Evolutionary conservation across 2,888 invertebrate species (phyloP), one percentile per base, ranked within the genome.

Genomic region (Tetheella fluctuosa): DNA sequence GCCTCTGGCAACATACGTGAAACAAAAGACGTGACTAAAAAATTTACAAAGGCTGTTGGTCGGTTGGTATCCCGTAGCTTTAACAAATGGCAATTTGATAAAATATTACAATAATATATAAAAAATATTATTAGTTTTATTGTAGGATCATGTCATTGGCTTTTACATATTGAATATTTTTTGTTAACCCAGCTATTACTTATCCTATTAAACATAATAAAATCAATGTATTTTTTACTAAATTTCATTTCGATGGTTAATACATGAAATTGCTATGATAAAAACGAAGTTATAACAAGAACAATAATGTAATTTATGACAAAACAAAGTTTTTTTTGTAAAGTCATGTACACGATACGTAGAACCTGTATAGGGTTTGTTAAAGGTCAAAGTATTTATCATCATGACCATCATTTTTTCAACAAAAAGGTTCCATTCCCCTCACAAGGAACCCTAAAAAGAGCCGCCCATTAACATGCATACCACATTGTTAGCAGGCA

Each of bases 401-500:
- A 34, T 17, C 30, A 34, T 34, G 48, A 48, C 48, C 48, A 48
- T 20, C 48, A 0, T 48, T 48, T 48, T 20, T 48, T 48, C 48
- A 20, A 48, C 48, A 48, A 48, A 20, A 48, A 48, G 48, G 48
- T 48, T 48, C 20, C 2, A 48, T 10, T 20, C 17, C 39, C 48
- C 10, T 20, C 48, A 20, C 20, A 64, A 59, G 56, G 28, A 37
- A 52, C 42, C 64, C 64, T 66, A 72, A 73, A 39, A 69, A 65
- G 68, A 67, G 64, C 58, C 55, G 25, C 53, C 52, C 67, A 80
- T 83, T 81, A 79, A 68, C 75, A 84, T 81, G 80, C 81, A 76
- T 69, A 61, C 70, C 80, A 64, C 76, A 74, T 64, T 63, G 76
- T 67, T 70, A 74, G 65, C 71, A 70, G 72, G 61, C 74, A 78